Evolutionary conservation across 2,888 invertebrate genomes (phyloP).

Genomic region (Metallyticus violacea): DNA sequence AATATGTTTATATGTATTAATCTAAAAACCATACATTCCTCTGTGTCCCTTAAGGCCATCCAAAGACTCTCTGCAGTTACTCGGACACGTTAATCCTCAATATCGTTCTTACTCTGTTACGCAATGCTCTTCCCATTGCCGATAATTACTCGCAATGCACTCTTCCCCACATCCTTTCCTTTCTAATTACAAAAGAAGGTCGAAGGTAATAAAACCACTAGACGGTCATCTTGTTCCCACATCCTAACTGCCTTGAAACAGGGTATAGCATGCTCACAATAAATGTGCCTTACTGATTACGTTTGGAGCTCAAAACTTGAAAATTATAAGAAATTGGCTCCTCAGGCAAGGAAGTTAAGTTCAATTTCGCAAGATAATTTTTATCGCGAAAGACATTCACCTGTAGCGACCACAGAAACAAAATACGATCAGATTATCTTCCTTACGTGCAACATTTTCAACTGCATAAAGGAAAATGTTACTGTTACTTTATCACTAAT

Average conservation of each 20-base stretch:
- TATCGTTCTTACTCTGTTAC: neutral
- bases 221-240: neutral
- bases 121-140: neutral
- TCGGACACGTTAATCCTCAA: neutral
- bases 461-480: no score
- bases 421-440: no score
- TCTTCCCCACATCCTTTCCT: neutral
- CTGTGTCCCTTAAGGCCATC: no score
- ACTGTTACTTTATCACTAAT: no score
- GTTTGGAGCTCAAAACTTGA: neutral
- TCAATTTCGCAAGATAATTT: neutral
- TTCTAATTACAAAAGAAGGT: neutral
- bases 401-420: neutral
- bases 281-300: neutral
- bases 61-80: neutral
- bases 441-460: no score
- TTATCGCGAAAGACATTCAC: neutral
- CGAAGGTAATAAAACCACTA: neutral
- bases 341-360: no score
- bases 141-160: neutral
- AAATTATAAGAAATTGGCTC: neutral
- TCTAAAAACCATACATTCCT: no score
- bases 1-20: no score
- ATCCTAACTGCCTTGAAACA: neutral
- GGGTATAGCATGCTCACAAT: neutral